Conservation (phyloP, 2,113 vertebrate genomes). For the Lagopus muta region DNA sequence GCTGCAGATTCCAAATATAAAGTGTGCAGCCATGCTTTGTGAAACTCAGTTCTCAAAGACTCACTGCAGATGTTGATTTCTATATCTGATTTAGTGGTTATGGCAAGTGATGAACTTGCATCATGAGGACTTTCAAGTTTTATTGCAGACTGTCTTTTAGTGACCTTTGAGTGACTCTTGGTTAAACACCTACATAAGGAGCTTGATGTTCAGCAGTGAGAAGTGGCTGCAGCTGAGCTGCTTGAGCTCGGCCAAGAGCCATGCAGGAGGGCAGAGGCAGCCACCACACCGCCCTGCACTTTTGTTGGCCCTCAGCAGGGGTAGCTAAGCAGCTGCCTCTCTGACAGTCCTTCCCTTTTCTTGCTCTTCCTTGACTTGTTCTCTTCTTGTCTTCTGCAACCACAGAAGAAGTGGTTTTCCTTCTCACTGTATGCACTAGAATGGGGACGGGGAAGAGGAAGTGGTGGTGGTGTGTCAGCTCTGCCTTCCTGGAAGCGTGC, state of each 20-base stretch:
- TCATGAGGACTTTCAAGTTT: not conserved
- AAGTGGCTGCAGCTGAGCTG: not conserved
- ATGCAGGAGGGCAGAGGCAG: fast-evolving
- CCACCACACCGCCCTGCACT: not conserved
- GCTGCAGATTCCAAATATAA: not conserved
- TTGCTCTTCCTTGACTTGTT: not conserved
- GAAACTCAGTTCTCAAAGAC: not conserved
- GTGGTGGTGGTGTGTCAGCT: not conserved
- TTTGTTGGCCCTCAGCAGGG: not conserved
- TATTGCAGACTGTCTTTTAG: not conserved
- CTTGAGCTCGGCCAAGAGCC: not conserved
- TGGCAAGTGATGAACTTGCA: not conserved
- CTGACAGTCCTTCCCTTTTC: not conserved
- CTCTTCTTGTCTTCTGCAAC: not conserved
- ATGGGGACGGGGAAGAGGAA: not conserved
- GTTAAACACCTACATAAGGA: not conserved
- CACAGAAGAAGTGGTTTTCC: not conserved
- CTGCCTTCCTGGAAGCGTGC: not conserved
- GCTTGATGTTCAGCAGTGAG: not conserved
- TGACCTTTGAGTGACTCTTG: not conserved
- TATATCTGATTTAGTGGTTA: not conserved
- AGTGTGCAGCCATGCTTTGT: not conserved
- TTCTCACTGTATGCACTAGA: fast-evolving
- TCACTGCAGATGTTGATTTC: not conserved
- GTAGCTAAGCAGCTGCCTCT: conserved; percentile 18